Percentiles rank a stretch among this genome's conserved stretches.
phyloP scores from a whole-genome alignment of 1,140 invertebrate genomes.

The Carcinoscorpius rotundicauda region DNA sequence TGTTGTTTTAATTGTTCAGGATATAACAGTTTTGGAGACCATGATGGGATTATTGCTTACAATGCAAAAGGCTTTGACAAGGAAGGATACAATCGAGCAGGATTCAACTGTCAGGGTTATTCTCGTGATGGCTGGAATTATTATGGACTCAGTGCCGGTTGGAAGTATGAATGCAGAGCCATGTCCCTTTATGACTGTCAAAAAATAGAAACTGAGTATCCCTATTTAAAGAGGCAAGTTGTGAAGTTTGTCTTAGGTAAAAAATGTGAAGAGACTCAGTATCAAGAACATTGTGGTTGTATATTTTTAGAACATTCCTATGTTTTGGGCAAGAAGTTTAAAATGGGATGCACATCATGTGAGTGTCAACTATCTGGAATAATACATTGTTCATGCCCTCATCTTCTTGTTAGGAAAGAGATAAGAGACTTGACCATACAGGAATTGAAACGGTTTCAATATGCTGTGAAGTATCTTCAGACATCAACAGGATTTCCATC shows the following conservation, averaged over 20 bases:
- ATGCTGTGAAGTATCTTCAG: conserved; percentile 13
- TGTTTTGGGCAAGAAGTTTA: conserved; percentile 1
- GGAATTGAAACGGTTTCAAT: conserved; percentile 14
- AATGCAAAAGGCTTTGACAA: conserved; percentile 11
- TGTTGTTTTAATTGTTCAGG: conserved; percentile 11
- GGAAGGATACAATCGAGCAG: conserved; percentile 17
- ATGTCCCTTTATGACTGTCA: conserved; percentile 17
- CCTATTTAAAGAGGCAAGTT: conserved; percentile 3
- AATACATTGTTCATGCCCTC: conserved; percentile 11
- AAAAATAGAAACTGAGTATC: conserved; percentile 11
- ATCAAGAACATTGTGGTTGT: conserved; percentile 14
- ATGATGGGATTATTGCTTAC: conserved; percentile 16
- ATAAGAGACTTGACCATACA: conserved; percentile 13
- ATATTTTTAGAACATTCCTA: conserved; percentile 12
- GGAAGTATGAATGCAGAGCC: conserved; percentile 11
- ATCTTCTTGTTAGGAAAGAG: conserved; percentile 13
- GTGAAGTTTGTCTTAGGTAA: conserved; percentile 15
- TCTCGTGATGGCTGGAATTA: conserved; percentile 13
- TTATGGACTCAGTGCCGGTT: conserved; percentile 12
- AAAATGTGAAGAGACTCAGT: conserved; percentile 18
- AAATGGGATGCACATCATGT: conserved; percentile 12
- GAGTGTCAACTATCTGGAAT: conserved; percentile 8
- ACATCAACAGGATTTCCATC: background rate
- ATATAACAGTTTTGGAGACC: conserved; percentile 12
- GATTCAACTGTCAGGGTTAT: conserved; percentile 15